These are phyloP conservation scores for Periophthalmus modestus DNA, from an alignment of 2,113 vertebrate species.

Conservation along the genomic window DNA sequence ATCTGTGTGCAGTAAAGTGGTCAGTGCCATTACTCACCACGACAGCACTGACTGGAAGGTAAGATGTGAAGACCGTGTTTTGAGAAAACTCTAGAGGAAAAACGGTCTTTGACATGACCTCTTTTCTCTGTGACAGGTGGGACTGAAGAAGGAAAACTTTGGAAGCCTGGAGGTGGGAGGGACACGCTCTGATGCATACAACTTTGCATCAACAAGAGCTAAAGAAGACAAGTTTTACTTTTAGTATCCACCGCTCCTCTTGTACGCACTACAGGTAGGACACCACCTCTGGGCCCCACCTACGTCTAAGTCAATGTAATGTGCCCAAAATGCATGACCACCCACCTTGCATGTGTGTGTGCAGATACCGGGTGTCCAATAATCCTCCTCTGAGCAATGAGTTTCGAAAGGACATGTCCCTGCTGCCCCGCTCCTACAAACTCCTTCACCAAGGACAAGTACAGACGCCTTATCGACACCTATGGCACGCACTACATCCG, in stretches of 20 bases:
- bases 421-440: slow-evolving; percentile 38
- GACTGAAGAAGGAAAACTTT: neutral
- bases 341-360: neutral
- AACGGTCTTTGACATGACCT: neutral
- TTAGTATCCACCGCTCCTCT: slow-evolving; percentile 21
- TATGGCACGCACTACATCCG: slow-evolving; percentile 68
- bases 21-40: neutral
- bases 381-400: slow-evolving; percentile 28
- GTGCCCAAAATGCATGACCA: too few species aligned
- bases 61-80: neutral
- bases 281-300: neutral
- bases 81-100: neutral
- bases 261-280: slow-evolving; percentile 43
- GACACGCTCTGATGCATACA: slow-evolving; percentile 5
- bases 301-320: too few species aligned
- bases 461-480: slow-evolving; percentile 35
- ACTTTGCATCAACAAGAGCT: neutral
- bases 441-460: slow-evolving; percentile 4
- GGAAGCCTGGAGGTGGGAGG: slow-evolving; percentile 10
- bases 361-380: neutral
- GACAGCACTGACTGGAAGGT: slow-evolving; percentile 45
- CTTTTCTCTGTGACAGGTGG: slow-evolving; percentile 20
- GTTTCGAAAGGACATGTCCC: slow-evolving; percentile 26
- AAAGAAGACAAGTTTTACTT: slow-evolving; percentile 28
- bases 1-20: slow-evolving; percentile 40